Evolutionary conservation across 2,113 vertebrate species (phyloP), one percentile per base, ranked within the genome.

Genomic region (Mola mola): DNA sequence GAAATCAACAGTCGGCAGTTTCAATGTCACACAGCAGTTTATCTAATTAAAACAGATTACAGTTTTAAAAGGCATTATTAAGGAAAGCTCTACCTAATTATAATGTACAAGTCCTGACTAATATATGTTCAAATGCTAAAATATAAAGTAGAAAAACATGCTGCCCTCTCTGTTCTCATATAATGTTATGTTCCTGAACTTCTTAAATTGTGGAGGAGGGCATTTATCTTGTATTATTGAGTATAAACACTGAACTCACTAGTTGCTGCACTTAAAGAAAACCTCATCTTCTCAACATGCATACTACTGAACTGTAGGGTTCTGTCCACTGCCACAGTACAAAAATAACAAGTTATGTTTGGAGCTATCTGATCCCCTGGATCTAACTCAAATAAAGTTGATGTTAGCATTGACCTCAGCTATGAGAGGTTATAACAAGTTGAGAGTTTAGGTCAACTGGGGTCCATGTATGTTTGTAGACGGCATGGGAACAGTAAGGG

Each of bases 291-390:
- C 48, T 63, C 34, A 66, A 75, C 62, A 61, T 68, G 74, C 15
- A 24, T 8, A 69, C 37, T 58, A 46, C 75, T 55, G 52, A 72
- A 56, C 50, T 49, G 47, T 33, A 58, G 46, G 63, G 75, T 79
- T 79, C 69, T 64, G 64, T 75, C 79, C 61, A 74, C 77, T 36
- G 69, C 56, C 50, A 29, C 66, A 20, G 77, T 63, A 82, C 82
- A 85, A 44, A 85, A 85, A 88, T 87, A 88, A 85, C 85, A 85
- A 56, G 76, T 84, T 82, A 78, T 83, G 86, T 84, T 78, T 82
- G 79, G 55, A 13, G 77, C 51, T 17, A 85, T 82, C 74, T 87
- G 82, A 89, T 83, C 80, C 78, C 69, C 56, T 70, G 80, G 87
- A 78, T 78, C 69, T 11, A 72, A 75, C 56, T 68, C 82, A 79